Base-by-base conservation (phyloP, 2,888 invertebrate species). In the Mesorhabditis belari region DNA sequence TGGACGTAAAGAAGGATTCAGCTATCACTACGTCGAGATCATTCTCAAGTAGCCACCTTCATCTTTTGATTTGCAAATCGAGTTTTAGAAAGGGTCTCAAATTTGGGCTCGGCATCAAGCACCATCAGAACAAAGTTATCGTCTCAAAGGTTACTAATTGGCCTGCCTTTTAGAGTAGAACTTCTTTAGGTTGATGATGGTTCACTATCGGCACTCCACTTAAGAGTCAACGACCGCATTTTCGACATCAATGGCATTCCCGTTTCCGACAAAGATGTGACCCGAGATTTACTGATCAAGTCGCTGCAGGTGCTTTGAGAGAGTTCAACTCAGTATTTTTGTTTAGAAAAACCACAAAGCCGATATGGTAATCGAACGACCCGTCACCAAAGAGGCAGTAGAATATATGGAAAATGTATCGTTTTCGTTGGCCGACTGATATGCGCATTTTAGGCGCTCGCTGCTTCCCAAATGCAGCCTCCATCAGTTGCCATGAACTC, bases 91-190 rank as follows among this genome's bases (percentile, higher is more conserved):
- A 60, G 24, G 64, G 64, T 49, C 58, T 61, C 53, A 64, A 64
- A 29, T 64, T 64, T 35, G 65, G 65, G n/a, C 62, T 65, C 49
- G 65, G 65, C 26, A 65, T 65, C 60, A 65, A 65, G 54, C 63
- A 65, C 57, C 55, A 61, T 55, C 65, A 65, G 54, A 65, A 65
- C 57, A 59, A 60, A 49, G 65, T 65, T 19, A 53, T 64, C 12
- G 64, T 64, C 12, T 57, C 61, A 4, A 57, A 61, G 17, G 64
- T 64, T 26, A 61, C 54, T 35, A 57, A 61, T 49, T 61, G 61
- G 55, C 6, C n/a, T 49, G 27, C 24, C 19, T 24, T 49, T 24
- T 24, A 54, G n/a, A 35, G 12, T 35, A n/a, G 12, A 17, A 35
- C n/a, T 9, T 9, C n/a, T n/a, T n/a, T 19, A n/a, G 51, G 19